A percentile compares a stretch with the other conserved stretches of the same genome.
phyloP scores from a whole-genome alignment of 2,113 vertebrate species.

The Bufo gargarizans region DNA sequence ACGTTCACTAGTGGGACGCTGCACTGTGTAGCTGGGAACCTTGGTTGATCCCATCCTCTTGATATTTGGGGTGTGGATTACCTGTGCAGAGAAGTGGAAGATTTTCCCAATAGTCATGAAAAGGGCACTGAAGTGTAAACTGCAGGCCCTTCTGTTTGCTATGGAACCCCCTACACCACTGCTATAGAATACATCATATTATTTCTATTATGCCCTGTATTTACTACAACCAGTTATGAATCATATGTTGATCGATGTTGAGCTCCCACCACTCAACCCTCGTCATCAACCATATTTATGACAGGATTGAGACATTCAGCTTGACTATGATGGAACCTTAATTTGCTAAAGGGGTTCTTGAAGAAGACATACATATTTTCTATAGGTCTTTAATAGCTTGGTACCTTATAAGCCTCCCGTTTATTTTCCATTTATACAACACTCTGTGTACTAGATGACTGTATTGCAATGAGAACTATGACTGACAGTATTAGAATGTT shows the following conservation, averaged over 20 bases:
- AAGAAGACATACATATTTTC: neutral
- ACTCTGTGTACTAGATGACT: neutral
- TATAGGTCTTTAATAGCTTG: neutral
- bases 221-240: neutral
- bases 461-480: neutral
- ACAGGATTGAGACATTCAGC: neutral
- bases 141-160: neutral
- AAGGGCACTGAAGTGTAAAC: no score
- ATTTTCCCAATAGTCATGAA: neutral
- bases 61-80: no score
- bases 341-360: neutral
- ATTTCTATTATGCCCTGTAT: neutral
- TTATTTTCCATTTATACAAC: neutral
- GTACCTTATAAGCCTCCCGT: neutral
- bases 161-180: neutral
- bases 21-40: no score
- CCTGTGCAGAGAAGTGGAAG: neutral
- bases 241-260: neutral
- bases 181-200: neutral
- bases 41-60: no score
- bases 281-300: neutral
- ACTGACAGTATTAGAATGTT: no score
- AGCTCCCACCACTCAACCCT: neutral
- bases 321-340: neutral
- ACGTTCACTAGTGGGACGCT: no score